Conservation (phyloP, 2,797 vertebrate genomes). For the Caiman crocodilus region DNA sequence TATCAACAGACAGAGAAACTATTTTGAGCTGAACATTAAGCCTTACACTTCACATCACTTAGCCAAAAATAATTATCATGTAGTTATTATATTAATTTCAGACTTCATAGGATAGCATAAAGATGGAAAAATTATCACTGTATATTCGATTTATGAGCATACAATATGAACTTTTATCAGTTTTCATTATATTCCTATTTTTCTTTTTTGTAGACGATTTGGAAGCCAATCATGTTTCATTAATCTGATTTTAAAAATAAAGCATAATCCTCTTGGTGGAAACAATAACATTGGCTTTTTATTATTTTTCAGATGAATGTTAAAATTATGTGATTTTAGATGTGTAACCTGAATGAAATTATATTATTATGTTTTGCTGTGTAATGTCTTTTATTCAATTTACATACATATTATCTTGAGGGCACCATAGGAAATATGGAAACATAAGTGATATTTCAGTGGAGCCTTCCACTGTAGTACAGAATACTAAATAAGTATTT, state of each 20-base stretch:
- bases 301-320: not conserved
- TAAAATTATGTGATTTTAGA: not conserved
- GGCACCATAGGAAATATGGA: rapidly evolving
- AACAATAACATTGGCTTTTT: not conserved
- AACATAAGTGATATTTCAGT: not conserved
- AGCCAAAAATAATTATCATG: not conserved
- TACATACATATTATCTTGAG: not conserved
- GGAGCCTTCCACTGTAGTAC: not conserved
- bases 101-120: not conserved
- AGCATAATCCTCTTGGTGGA: not conserved
- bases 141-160: not conserved
- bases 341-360: not conserved
- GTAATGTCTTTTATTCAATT: not conserved
- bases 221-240: not conserved
- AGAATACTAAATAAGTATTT: not conserved
- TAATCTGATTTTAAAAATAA: not conserved
- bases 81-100: not conserved
- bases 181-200: not conserved
- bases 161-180: not conserved
- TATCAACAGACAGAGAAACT: not conserved
- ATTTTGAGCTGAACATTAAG: rapidly evolving
- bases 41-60: not conserved
- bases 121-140: not conserved
- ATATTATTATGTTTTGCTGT: not conserved
- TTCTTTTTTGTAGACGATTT: not conserved